phyloP scores from a whole-genome alignment of 1,140 invertebrate genomes.

The Papilio polyxenes region DNA sequence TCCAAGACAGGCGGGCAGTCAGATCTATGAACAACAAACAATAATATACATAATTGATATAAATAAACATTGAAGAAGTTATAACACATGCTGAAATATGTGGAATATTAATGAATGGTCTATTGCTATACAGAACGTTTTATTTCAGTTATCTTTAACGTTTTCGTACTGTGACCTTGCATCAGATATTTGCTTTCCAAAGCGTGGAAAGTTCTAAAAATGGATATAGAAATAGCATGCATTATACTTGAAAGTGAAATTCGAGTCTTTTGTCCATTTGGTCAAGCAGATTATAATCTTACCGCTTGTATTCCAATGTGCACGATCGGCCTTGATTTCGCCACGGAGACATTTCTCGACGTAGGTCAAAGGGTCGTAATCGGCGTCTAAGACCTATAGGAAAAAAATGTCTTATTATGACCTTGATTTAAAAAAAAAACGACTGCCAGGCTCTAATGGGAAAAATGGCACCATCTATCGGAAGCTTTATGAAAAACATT shows the following conservation, averaged over 20 bases:
- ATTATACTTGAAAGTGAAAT: not conserved
- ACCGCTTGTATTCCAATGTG: slow-evolving; percentile 98
- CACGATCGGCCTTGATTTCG: slow-evolving; percentile 91
- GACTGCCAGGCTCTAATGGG: too few species aligned
- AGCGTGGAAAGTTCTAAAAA: not conserved
- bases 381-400: slow-evolving; percentile 88
- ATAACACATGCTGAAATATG: too few species aligned
- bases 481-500: too few species aligned
- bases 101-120: too few species aligned
- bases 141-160: not conserved
- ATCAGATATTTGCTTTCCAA: not conserved
- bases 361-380: slow-evolving; percentile 95
- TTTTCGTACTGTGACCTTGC: not conserved
- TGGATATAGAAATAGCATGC: not conserved
- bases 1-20: slow-evolving; percentile 98
- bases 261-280: not conserved
- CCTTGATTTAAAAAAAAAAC: too few species aligned
- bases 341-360: slow-evolving; percentile 95
- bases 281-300: slow-evolving; percentile 60
- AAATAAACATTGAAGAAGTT: not conserved
- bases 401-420: slow-evolving; percentile 27
- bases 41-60: not conserved
- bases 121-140: too few species aligned
- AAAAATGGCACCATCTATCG: too few species aligned
- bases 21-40: slow-evolving; percentile 87